Evolutionary conservation across 2,113 vertebrate genomes (phyloP).

Genomic region (Lycaon pictus): DNA sequence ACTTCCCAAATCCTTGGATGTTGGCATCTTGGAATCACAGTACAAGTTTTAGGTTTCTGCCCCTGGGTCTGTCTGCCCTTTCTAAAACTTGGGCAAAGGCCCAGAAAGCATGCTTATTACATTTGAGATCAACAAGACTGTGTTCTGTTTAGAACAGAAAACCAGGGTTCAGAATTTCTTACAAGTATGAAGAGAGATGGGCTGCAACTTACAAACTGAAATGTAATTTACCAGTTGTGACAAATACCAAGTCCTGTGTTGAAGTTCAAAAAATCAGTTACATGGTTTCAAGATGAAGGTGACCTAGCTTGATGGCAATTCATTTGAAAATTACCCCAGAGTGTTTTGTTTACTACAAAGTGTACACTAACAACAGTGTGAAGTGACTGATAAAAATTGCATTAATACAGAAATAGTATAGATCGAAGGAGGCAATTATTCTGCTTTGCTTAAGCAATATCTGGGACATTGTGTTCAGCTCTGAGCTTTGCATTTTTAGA

Average conservation of each 20-base stretch:
- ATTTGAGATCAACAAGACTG: background rate
- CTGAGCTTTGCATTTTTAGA: background rate
- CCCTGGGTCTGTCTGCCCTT: background rate
- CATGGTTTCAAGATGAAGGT: conserved; percentile 66
- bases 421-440: conserved; percentile 43
- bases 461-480: background rate
- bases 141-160: conserved; percentile 42
- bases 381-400: conserved; percentile 60
- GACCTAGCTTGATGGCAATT: conserved; percentile 68
- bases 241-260: conserved; percentile 57
- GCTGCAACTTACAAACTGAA: conserved; percentile 21
- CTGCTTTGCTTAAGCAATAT: conserved; percentile 12
- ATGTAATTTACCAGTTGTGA: conserved; percentile 59
- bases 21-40: background rate
- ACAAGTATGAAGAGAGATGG: background rate
- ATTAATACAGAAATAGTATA: conserved; percentile 52
- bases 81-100: background rate
- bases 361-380: conserved; percentile 21
- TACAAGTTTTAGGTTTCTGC: background rate
- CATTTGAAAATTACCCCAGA: conserved; percentile 56
- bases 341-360: conserved; percentile 48
- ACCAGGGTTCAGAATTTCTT: conserved; percentile 29
- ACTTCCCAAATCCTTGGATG: background rate
- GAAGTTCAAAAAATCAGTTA: conserved; percentile 69
- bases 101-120: background rate